Evolutionary conservation across 2,797 vertebrate genomes (phyloP).

Genomic region (Pteropus rufus): DNA sequence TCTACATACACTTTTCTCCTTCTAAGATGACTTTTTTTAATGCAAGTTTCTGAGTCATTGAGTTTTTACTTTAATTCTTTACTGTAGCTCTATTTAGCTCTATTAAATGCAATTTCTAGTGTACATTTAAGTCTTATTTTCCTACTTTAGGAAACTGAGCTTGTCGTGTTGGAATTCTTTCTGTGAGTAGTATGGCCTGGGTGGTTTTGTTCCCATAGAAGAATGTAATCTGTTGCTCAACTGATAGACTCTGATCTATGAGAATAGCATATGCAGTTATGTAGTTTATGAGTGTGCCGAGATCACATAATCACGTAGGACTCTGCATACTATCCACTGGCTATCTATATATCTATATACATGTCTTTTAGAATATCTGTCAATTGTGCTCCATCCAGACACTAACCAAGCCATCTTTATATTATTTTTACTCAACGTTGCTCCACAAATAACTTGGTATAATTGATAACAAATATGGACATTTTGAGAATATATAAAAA

Average conservation of each 20-base stretch:
- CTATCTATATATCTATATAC: not conserved
- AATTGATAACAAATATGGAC: not conserved
- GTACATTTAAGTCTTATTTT: not conserved
- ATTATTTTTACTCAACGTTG: not conserved
- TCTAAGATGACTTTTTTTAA: not conserved
- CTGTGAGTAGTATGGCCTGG: not conserved
- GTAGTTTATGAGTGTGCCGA: not conserved
- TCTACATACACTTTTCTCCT: not conserved
- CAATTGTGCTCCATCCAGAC: not conserved
- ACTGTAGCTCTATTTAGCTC: not conserved
- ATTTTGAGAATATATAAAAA: not conserved
- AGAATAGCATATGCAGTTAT: not conserved
- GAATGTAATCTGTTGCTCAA: not conserved
- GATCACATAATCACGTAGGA: not conserved
- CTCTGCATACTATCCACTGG: not conserved
- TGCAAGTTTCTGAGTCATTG: not conserved
- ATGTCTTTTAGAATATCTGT: not conserved
- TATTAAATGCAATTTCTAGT: not conserved
- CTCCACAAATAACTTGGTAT: not conserved
- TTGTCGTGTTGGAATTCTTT: not conserved
- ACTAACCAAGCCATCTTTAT: not conserved
- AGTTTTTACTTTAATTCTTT: slow-evolving; percentile 21
- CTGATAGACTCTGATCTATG: not conserved
- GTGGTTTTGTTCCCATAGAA: not conserved
- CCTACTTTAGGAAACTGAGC: not conserved